Base-by-base conservation (phyloP, 2,113 vertebrate species). In the Pteronura brasiliensis region DNA sequence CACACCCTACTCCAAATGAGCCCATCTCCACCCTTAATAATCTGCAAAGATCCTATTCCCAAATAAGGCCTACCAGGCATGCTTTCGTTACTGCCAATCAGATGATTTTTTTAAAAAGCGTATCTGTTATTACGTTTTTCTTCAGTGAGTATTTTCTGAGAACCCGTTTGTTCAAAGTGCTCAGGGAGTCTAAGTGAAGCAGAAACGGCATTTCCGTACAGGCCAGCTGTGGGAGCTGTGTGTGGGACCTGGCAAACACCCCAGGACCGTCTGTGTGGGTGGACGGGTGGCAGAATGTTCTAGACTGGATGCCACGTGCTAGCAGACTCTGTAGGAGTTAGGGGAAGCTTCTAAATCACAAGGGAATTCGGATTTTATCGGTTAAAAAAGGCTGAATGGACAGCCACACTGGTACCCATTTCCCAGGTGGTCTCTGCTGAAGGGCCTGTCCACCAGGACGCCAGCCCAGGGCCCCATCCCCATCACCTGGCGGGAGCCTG, bases 241-340 rank as follows among this genome's bases (percentile, higher is more conserved):
- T 21, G 0, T 1, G 4, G 44, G 8, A 0, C n/a, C 29, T 0
- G 20, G 47, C n/a, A 7, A 4, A 1, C 7, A 14, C 42, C 23
- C 18, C 17, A 3, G 5, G 9, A 15, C 10, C 2, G 31, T 3
- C 52, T 2, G 0, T 2, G 27, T 7, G 34, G 3, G 14, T 0
- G 1, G 55, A n/a, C 0, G 0, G 0, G 1, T 5, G 52, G 12
- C 0, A 2, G 36, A 55, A 15, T 0, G 3, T 20, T 42, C 59
- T 13, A 20, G 74, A 72, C 10, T 6, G 71, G 91, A 83, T 1
- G 0, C 63, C 44, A 1, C 3, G 8, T 0, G 25, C 71, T 27
- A 1, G 7, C 3, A 1, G 52, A 36, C 0, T 1, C 10, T 0
- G 69, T 29, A 55, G 42, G 65, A 25, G 10, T 6, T 3, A 4